These are phyloP conservation scores for Odontesthes bonariensis DNA, from an alignment of 2,113 vertebrate genomes.

Conservation along the genomic window DNA sequence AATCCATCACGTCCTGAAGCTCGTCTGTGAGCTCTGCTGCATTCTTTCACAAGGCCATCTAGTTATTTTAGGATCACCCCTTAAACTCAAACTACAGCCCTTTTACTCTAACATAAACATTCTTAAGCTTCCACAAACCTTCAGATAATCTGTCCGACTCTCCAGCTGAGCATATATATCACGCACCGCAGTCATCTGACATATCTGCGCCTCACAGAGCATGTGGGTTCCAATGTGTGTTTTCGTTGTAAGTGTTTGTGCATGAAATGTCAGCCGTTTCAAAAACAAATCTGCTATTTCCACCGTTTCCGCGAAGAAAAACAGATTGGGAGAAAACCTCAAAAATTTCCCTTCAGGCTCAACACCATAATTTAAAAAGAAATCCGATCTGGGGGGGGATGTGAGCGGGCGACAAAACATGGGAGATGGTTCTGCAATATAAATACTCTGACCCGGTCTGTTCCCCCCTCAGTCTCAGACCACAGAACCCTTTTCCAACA, in stretches of 20 bases:
- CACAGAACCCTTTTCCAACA: conserved; percentile 47
- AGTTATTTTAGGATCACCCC: conserved; percentile 79
- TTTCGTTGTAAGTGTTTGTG: conserved; percentile 51
- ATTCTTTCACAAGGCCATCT: conserved; percentile 75
- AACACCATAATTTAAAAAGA: conserved; percentile 71
- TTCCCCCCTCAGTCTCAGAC: conserved; percentile 49
- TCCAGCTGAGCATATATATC: conserved; percentile 35
- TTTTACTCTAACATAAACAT: conserved; percentile 67
- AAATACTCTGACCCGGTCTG: conserved; percentile 70
- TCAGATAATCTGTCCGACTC: conserved; percentile 48
- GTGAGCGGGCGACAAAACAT: conserved; percentile 66
- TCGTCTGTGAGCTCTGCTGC: conserved; percentile 33
- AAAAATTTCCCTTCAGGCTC: conserved; percentile 73
- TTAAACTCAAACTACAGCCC: conserved; percentile 65
- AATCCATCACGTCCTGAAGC: conserved; percentile 62
- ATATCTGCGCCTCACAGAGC: conserved; percentile 24
- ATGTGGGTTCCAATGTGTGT: conserved; percentile 19
- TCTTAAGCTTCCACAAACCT: conserved; percentile 64
- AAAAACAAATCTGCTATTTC: conserved; percentile 65
- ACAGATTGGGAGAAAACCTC: conserved; percentile 75
- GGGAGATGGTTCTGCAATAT: conserved; percentile 73
- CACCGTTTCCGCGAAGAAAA: conserved; percentile 61
- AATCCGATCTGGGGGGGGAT: conserved; percentile 63
- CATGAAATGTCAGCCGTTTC: conserved; percentile 37
- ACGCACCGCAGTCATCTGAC: conserved; percentile 5